phyloP scores from a whole-genome alignment of 2,113 vertebrate genomes.

The Pygoscelis adeliae region DNA sequence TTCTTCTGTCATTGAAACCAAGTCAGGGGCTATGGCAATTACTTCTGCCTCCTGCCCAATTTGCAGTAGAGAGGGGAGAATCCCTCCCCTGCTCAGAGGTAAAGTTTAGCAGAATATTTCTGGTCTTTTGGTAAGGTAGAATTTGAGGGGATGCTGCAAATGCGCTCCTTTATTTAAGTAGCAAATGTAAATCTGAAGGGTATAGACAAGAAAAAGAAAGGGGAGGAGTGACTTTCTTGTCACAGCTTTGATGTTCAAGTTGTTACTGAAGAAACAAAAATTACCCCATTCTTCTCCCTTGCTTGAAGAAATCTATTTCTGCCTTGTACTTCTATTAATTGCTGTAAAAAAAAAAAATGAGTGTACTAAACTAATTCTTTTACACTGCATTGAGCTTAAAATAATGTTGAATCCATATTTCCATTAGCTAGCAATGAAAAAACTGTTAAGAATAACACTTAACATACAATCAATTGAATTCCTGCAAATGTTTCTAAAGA shows the following conservation, averaged over 20 bases:
- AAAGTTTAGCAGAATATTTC: not conserved
- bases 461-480: constrained; percentile 3
- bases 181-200: not conserved
- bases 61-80: not conserved
- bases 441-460: constrained; percentile 37
- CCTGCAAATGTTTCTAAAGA: constrained; percentile 2
- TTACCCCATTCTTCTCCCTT: not conserved
- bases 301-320: constrained; percentile 7
- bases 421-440: constrained; percentile 56
- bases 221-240: not conserved
- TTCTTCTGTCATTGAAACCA: not conserved
- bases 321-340: not conserved
- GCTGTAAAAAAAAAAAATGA: not conserved
- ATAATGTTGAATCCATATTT: constrained; percentile 47
- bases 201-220: not conserved
- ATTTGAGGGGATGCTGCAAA: not conserved
- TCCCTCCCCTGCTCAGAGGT: not conserved
- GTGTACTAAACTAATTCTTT: constrained; percentile 13
- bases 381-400: constrained; percentile 37
- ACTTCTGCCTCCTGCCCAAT: not conserved
- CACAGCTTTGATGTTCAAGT: not conserved
- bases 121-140: not conserved
- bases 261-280: not conserved
- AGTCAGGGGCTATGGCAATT: not conserved
- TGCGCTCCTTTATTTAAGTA: not conserved